These are phyloP conservation scores for Reticulitermes lucifugus DNA, from an alignment of 2,888 invertebrate species.

Conservation along the genomic window DNA sequence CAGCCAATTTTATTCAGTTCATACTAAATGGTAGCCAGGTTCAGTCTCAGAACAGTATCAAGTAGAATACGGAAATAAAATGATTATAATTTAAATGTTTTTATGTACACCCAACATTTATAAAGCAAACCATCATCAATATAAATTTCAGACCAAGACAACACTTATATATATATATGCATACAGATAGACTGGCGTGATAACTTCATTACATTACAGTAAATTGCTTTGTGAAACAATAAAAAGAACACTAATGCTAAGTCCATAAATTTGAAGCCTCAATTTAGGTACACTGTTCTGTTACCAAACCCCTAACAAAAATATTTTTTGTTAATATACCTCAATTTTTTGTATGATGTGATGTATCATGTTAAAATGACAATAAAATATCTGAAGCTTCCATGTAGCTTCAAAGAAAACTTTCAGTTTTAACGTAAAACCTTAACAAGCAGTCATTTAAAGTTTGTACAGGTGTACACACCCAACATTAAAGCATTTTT, in stretches of 20 bases:
- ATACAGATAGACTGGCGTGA: not conserved
- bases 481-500: constrained; percentile 44
- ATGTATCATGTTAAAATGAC: constrained; percentile 20
- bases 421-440: constrained; percentile 35
- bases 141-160: not conserved
- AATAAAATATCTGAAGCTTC: constrained; percentile 22
- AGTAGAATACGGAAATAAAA: not conserved
- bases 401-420: constrained; percentile 19
- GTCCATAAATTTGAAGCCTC: not conserved
- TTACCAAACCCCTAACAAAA: constrained; percentile 34
- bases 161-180: constrained; percentile 16
- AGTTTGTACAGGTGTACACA: constrained; percentile 38
- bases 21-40: not conserved
- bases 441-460: constrained; percentile 37
- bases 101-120: constrained; percentile 20
- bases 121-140: constrained; percentile 4
- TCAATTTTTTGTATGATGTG: constrained; percentile 28
- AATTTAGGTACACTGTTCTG: constrained; percentile 22
- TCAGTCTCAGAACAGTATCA: constrained; percentile 21
- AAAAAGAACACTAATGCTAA: not conserved
- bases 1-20: not conserved
- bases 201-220: not conserved
- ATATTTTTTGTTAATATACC: constrained; percentile 30
- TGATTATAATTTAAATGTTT: not conserved
- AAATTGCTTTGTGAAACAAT: not conserved